A percentile compares a stretch with the other conserved stretches of the same genome.
Evolutionary conservation across 2,113 vertebrate species (phyloP).

Genomic region (Theristicus caerulescens): DNA sequence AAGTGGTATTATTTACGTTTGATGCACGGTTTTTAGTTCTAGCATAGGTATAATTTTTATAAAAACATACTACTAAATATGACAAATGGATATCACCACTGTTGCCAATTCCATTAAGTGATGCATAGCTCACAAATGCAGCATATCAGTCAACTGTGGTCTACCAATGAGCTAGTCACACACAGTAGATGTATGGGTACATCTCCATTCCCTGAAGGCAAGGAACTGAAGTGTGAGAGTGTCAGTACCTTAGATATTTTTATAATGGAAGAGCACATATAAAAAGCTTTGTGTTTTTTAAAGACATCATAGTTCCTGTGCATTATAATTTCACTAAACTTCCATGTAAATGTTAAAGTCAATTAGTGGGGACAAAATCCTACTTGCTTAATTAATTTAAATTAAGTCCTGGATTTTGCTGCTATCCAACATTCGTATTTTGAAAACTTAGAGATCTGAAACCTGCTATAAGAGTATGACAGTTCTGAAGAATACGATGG

Average conservation of each 20-base stretch:
- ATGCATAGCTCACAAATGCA: neutral
- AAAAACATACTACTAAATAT: neutral
- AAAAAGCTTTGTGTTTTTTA: neutral
- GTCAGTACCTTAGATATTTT: neutral
- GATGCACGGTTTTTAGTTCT: neutral
- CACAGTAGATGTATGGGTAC: neutral
- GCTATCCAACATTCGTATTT: neutral
- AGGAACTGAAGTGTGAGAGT: neutral
- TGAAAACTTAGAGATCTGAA: neutral
- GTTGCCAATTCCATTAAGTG: neutral
- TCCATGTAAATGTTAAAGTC: neutral
- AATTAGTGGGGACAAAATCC: neutral
- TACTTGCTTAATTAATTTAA: neutral
- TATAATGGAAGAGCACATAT: neutral
- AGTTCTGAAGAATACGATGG: neutral
- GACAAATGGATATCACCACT: neutral
- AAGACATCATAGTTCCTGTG: neutral
- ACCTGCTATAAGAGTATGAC: neutral
- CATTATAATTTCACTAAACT: neutral
- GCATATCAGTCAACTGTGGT: neutral
- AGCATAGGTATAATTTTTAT: neutral
- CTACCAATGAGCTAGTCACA: neutral
- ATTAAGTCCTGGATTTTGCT: neutral
- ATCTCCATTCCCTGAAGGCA: neutral
- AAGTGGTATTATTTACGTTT: neutral